Evolutionary conservation across 2,113 vertebrate genomes (phyloP).

Genomic region (Heterotis niloticus): DNA sequence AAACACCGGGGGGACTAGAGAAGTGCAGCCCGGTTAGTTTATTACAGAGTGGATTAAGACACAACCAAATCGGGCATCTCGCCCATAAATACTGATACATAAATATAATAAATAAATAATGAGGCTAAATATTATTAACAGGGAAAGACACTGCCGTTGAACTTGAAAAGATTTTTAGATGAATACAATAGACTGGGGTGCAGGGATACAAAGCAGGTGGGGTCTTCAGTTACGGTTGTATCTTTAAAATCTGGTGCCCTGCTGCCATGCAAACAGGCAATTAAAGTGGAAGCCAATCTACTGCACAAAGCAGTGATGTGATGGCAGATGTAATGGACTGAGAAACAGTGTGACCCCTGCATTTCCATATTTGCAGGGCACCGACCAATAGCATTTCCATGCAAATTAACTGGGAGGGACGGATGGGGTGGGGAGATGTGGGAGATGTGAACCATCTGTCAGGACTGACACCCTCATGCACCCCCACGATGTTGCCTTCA

Average conservation of each 20-base stretch:
- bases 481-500: constrained; percentile 64
- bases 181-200: constrained; percentile 5
- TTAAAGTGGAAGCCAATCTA: constrained; percentile 55
- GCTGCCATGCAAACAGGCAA: constrained; percentile 19
- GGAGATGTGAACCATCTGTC: constrained; percentile 91
- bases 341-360: constrained; percentile 59
- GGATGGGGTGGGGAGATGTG: constrained; percentile 52
- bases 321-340: constrained; percentile 50
- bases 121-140: not conserved
- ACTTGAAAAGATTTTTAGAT: constrained; percentile 27
- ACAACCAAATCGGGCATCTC: no score
- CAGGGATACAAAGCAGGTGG: constrained; percentile 20
- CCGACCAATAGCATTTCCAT: constrained; percentile 78
- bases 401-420: constrained; percentile 62
- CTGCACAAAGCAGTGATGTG: constrained; percentile 36
- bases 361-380: constrained; percentile 73
- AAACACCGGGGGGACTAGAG: constrained; percentile 88
- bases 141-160: constrained; percentile 16
- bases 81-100: not conserved
- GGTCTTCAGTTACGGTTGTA: not conserved
- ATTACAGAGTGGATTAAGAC: not conserved
- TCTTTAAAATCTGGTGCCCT: constrained; percentile 30
- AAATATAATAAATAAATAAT: not conserved
- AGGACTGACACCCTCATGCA: constrained; percentile 68
- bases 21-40: constrained; percentile 16